Percentiles rank a stretch among this genome's conserved stretches.
These are phyloP conservation scores for Pseudopleuronectes americanus DNA, from an alignment of 2,797 vertebrate species.

Conservation along the genomic window DNA sequence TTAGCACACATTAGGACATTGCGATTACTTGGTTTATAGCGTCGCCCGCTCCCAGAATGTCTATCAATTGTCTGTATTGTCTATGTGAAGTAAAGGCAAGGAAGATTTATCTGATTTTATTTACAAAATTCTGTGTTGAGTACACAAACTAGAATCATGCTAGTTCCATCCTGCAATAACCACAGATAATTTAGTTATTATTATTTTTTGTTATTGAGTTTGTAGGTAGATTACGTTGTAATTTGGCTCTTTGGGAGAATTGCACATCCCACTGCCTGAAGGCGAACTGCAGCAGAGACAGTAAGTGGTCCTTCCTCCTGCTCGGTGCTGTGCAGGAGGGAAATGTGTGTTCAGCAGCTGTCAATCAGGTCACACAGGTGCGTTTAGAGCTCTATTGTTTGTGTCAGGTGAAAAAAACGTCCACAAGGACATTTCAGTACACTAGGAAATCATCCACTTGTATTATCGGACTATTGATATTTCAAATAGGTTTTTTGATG, in stretches of 20 bases:
- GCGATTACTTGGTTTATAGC: too few species aligned
- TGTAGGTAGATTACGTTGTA: background rate
- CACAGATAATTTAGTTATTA: background rate
- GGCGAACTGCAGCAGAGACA: slow-evolving; percentile 33
- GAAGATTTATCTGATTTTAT: too few species aligned
- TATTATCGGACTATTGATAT: too few species aligned
- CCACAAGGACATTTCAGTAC: background rate
- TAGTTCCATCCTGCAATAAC: too few species aligned
- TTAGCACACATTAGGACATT: too few species aligned
- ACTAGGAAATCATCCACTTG: too few species aligned
- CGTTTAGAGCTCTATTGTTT: background rate
- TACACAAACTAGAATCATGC: too few species aligned
- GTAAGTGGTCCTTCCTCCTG: slow-evolving; percentile 4
- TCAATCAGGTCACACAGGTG: slow-evolving; percentile 5
- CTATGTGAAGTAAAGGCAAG: too few species aligned
- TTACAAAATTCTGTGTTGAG: too few species aligned
- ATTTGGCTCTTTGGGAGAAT: background rate
- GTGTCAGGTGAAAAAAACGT: background rate
- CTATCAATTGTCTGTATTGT: too few species aligned
- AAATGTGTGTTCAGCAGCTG: slow-evolving; percentile 21
- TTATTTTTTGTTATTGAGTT: background rate
- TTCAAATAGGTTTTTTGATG: too few species aligned
- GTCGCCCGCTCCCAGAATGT: too few species aligned
- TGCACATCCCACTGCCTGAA: slow-evolving; percentile 18
- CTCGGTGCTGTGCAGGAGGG: slow-evolving; percentile 13